Base-by-base conservation (phyloP, 2,113 vertebrate genomes). In the Emydocephalus ijimae region DNA sequence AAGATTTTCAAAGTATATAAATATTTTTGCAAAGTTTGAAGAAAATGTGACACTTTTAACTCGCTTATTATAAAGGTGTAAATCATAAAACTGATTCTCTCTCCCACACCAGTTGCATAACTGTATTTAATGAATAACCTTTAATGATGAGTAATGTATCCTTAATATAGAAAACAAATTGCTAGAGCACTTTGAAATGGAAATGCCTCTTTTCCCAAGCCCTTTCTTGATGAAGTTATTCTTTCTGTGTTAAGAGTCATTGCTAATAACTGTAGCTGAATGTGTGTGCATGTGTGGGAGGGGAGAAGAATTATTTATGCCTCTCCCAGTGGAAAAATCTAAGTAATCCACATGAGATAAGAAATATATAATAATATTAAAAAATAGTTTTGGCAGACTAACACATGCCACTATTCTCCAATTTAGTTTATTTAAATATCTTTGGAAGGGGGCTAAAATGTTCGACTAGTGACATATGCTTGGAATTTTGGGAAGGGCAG, bases 81-180 rank as follows among this genome's bases (percentile, higher is more conserved):
- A 95, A 45, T 29, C 55, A 85, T 81, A 85, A 34, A n/a, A 90
- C 59, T 94, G 94, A 92, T 39, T n/a, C 92, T 52, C 56, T 69
- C 90, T 6, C 29, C 26, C 29, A 52, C 50, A 29, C 56, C 39
- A 85, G n/a, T 91, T 93, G 92, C 94, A 92, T 64, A 88, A 88
- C 21, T 89, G 93, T 88, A 74, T 94, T 93, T 92, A 93, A 92
- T 90, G 88, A 85, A 57, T 87, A 95, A 90, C 93, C 85, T 93
- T 94, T 94, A 85, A 93, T 94, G 92, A 93, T 94, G 54, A 94
- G 12, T 92, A 39, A 93, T 91, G 91, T 93, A 94, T 48, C 39
- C 20, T 94, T 94, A 93, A 90, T 94, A 93, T 93, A 93, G 43
- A 89, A 93, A 89, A 91, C 90, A 89, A 85, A 91, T 89, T 69